A percentile compares a stretch with the other conserved stretches of the same genome.
These are phyloP conservation scores for Diadophis punctatus DNA, from an alignment of 2,113 vertebrate genomes.

Conservation along the genomic window DNA sequence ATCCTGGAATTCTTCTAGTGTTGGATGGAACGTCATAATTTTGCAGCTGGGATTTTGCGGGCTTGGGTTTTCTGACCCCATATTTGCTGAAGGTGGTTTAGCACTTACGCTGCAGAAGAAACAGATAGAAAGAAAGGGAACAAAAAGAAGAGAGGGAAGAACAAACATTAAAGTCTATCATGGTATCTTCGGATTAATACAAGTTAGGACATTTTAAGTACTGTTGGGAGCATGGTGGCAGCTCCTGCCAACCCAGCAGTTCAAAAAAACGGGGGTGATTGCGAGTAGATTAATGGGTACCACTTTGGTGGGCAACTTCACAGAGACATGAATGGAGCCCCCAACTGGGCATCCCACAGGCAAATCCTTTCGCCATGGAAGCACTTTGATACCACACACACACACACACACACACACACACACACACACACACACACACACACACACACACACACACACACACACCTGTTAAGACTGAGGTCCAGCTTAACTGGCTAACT, in stretches of 20 bases:
- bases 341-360: background rate
- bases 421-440: no score
- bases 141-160: background rate
- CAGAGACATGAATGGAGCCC: background rate
- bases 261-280: background rate
- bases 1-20: conserved; percentile 91
- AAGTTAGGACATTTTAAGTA: background rate
- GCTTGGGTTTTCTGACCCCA: conserved; percentile 74
- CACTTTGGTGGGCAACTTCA: background rate
- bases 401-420: no score
- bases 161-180: background rate
- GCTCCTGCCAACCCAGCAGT: background rate
- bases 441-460: no score
- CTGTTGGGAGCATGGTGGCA: background rate
- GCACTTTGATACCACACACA: background rate
- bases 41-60: conserved; percentile 87
- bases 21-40: conserved; percentile 96
- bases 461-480: background rate
- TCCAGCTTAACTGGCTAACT: background rate
- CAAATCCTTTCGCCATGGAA: background rate
- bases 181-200: background rate
- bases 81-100: conserved; percentile 16
- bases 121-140: background rate
- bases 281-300: background rate
- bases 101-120: conserved; percentile 17